Evolutionary conservation across 2,888 invertebrate species (phyloP).

Genomic region (Napeogenes sylphis): DNA sequence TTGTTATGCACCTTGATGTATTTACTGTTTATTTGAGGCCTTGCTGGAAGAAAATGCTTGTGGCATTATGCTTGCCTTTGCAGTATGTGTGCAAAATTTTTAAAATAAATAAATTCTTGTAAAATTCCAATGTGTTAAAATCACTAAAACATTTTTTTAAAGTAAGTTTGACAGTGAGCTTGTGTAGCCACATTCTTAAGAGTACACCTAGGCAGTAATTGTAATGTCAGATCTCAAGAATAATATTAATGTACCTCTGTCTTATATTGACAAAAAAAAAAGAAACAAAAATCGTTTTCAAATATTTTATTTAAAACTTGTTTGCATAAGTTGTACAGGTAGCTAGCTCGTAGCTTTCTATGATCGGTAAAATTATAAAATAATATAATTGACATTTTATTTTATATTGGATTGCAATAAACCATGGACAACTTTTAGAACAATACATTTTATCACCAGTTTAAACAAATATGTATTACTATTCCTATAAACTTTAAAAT

Average conservation of each 20-base stretch:
- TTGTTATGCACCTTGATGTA: too few species aligned
- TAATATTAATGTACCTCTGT: not conserved
- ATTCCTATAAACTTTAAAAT: slow-evolving; percentile 71
- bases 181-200: too few species aligned
- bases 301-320: slow-evolving; percentile 73
- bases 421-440: slow-evolving; percentile 38
- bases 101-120: too few species aligned
- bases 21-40: too few species aligned
- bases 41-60: too few species aligned
- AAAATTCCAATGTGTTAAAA: too few species aligned
- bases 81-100: too few species aligned
- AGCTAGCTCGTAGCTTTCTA: slow-evolving; percentile 57
- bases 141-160: too few species aligned
- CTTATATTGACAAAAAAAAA: slow-evolving; percentile 22
- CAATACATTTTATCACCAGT: slow-evolving; percentile 44
- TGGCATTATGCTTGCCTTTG: too few species aligned
- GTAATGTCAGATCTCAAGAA: too few species aligned
- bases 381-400: slow-evolving; percentile 41
- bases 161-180: too few species aligned
- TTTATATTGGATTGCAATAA: slow-evolving; percentile 31
- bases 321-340: slow-evolving; percentile 65
- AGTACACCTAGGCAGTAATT: too few species aligned
- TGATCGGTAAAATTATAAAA: slow-evolving; percentile 57
- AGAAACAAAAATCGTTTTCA: slow-evolving; percentile 45
- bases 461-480: slow-evolving; percentile 54